Evolutionary conservation across 2,888 invertebrate genomes (phyloP), one percentile per base, ranked within the genome.

Genomic region (Antheraea yamamai): DNA sequence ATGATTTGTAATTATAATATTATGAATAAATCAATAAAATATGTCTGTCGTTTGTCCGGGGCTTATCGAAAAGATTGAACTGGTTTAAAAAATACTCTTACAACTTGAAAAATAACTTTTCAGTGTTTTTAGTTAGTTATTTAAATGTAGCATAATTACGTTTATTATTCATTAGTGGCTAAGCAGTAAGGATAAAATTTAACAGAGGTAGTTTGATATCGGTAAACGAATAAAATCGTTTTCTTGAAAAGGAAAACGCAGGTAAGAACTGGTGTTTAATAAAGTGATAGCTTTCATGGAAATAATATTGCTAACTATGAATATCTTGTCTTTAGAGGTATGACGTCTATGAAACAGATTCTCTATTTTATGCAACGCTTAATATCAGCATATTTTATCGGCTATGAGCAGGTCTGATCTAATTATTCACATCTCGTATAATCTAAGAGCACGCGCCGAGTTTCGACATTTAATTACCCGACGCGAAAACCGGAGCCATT

Each of bases 371-470:
- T 66, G 64, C 64, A 66, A 66, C 30, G 16, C 6, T 4, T 70
- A n/a, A 39, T 35, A 70, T 39, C n/a, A 39, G 18, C 39, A 70
- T 68, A 70, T 39, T 20, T 79, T 81, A 82, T 81, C 81, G 84
- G 80, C 83, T 82, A 81, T 81, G 77, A 81, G 78, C 78, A 76
- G 76, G 77, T 78, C 76, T 73, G 82, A 79, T 83, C 83, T 88
- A 89, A 89, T 89, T 89, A 89, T 81, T 78, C 78, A 81, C 82
- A 81, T 83, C 83, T 87, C 84, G 83, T 88, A 86, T 89, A 88
- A 82, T 81, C 78, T 80, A 80, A 82, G 79, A 79, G 87, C 88
- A 89, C 88, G 85, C 81, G 88, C 84, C 82, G 79, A 79, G 82
- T 89, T 86, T 83, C 86, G 79, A 81, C 81, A 87, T 82, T 82